Conservation (phyloP, 1,140 invertebrate species). For the Papilio machaon region DNA sequence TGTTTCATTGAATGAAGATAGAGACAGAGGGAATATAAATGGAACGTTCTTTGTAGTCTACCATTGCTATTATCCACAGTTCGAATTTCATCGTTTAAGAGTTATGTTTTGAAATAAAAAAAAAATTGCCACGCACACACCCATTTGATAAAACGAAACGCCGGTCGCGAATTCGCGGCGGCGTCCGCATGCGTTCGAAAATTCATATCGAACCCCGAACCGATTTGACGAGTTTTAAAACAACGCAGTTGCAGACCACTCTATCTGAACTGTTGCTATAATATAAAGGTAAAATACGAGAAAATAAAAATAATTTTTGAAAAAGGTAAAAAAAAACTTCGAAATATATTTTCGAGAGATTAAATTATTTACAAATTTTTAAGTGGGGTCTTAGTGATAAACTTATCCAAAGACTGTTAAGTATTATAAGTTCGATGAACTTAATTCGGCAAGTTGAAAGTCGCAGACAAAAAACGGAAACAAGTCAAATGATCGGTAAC, state of each 20-base stretch:
- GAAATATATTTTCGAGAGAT: constrained; percentile 80
- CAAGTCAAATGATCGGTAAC: constrained; percentile 66
- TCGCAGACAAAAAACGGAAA: constrained; percentile 67
- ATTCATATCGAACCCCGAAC: constrained; percentile 46
- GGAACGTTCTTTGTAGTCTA: constrained; percentile 3
- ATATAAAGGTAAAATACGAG: constrained; percentile 55
- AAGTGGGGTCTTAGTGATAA: constrained; percentile 77
- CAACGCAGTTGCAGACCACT: constrained; percentile 44
- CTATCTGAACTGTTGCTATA: constrained; percentile 53
- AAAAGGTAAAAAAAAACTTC: constrained; percentile 62
- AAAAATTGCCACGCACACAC: constrained; percentile 4
- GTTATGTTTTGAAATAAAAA: neutral
- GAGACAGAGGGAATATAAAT: constrained; percentile 11
- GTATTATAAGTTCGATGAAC: constrained; percentile 79
- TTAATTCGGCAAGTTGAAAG: constrained; percentile 65
- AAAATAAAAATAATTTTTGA: constrained; percentile 51
- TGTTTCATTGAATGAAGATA: neutral
- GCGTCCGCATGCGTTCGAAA: constrained; percentile 58
- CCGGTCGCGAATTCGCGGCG: constrained; percentile 29
- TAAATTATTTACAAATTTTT: constrained; percentile 76
- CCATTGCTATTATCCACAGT: neutral
- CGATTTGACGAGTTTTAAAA: constrained; percentile 45
- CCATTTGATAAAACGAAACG: constrained; percentile 29
- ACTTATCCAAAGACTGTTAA: constrained; percentile 80
- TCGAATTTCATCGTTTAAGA: neutral